A percentile compares a stretch with the other conserved stretches of the same genome.
phyloP scores from a whole-genome alignment of 2,888 invertebrate genomes.

The Dicyrtomina minuta region DNA sequence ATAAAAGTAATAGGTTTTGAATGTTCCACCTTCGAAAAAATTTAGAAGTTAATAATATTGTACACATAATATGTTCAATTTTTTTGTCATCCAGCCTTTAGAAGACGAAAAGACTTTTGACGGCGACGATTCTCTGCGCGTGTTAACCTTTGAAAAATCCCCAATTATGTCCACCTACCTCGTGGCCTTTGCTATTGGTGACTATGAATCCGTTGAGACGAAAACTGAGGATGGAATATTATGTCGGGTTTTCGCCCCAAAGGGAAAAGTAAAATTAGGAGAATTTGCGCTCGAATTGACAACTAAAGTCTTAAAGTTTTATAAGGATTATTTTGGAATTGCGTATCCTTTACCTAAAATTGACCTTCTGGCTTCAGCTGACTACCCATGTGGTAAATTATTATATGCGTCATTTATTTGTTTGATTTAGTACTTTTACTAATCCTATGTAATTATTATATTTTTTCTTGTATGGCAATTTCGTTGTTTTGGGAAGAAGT shows the following conservation, averaged over 20 bases:
- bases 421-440: not conserved
- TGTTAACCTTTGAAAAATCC: conserved; percentile 75
- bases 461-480: not conserved
- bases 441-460: not conserved
- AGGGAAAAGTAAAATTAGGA: conserved; percentile 88
- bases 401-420: no score
- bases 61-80: no score
- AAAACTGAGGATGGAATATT: conserved; percentile 77
- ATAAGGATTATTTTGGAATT: conserved; percentile 91
- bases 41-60: no score
- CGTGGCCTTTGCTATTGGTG: conserved; percentile 90
- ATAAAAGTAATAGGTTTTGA: not conserved
- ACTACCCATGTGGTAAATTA: conserved; percentile 77
- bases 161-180: conserved; percentile 96
- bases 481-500: not conserved
- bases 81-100: conserved; percentile 1
- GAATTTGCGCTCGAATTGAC: conserved; percentile 88
- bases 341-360: conserved; percentile 94
- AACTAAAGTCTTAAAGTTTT: conserved; percentile 87
- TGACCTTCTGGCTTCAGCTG: conserved; percentile 93
- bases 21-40: no score
- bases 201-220: conserved; percentile 89
- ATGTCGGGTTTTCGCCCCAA: conserved; percentile 81
- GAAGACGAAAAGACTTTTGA: conserved; percentile 12
- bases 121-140: conserved; percentile 58